A percentile compares a stretch with the other conserved stretches of the same genome.
Conservation (phyloP, 1,140 invertebrate genomes). For the Caenorhabditis latens region DNA sequence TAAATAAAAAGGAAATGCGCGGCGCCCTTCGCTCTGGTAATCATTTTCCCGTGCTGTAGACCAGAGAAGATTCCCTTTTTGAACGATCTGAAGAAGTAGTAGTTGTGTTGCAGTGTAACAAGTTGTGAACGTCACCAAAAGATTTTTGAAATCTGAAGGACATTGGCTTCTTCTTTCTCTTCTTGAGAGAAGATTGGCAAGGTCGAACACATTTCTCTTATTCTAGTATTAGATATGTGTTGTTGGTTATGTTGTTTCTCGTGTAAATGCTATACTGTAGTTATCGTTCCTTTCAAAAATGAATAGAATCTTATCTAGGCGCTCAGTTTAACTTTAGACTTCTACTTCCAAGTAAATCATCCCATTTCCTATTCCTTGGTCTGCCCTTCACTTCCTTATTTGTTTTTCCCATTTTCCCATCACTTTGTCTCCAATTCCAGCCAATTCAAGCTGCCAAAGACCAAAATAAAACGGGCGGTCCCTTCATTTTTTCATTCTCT, state of each 20-base stretch:
- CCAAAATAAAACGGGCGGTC: slow-evolving; percentile 19
- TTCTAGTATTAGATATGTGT: too few species aligned
- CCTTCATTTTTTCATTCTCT: background rate
- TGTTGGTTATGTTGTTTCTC: too few species aligned
- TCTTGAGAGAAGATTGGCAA: too few species aligned
- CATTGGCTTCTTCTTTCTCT: too few species aligned
- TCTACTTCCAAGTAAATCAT: background rate
- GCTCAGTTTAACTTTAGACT: too few species aligned
- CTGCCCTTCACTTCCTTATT: background rate
- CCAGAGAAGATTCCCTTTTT: background rate
- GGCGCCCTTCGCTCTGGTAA: slow-evolving; percentile 22
- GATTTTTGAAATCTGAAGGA: too few species aligned
- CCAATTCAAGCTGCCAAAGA: slow-evolving; percentile 37
- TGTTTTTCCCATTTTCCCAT: background rate
- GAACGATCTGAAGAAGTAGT: background rate
- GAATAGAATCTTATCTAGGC: too few species aligned
- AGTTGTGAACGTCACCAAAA: background rate
- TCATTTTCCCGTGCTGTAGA: slow-evolving; percentile 33
- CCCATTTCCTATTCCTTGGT: background rate
- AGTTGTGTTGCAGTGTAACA: background rate
- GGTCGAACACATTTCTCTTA: too few species aligned
- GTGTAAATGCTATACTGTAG: too few species aligned
- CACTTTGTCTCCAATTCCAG: slow-evolving; percentile 7
- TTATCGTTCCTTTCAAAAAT: too few species aligned
- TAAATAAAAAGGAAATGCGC: slow-evolving; percentile 13